Evolutionary conservation across 2,113 vertebrate genomes (phyloP), one percentile per base, ranked within the genome.

Genomic region (Eonycteris spelaea): DNA sequence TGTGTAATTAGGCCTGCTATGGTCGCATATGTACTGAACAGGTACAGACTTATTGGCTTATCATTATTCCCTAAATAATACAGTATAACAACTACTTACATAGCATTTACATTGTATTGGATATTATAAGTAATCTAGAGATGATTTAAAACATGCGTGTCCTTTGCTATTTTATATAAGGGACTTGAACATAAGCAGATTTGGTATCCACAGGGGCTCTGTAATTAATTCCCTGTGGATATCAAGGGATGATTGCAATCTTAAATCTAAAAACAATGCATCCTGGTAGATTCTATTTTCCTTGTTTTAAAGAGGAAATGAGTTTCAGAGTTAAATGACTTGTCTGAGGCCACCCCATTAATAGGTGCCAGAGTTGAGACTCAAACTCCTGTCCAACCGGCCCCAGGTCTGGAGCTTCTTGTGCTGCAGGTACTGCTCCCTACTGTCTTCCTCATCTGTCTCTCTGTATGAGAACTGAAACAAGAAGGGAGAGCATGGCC

Each of bases 291-390:
- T 19, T 84, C 43, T 73, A 35, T 30, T 67, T 65, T 35, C 30
- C 57, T 93, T 57, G 86, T 83, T 87, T 65, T 71, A 24, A 87
- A 78, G n/a, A 92, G 59, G 79, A 94, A 90, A 83, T 35, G 38
- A 89, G 11, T 3, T 65, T 53, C 3, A 59, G 21, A 48, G 18
- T 48, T 35, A 33, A 22, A 13, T 48, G 18, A 92, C 33, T 59
- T 85, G 45, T 28, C 38, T n/a, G 21, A 75, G 35, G 38, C 28
- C 15, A 28, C 18, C 45, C 35, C 15, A 26, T 22, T 74, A 26
- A 57, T 6, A 35, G 22, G n/a, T 26, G 45, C 40, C 15, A 48
- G 40, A 77, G 33, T 1, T 48, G 45, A 35, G 68, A 33, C 57
- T 61, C 38, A 73, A 35, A 43, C 30, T 30, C 38, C 61, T 48